A percentile compares a stretch with the other conserved stretches of the same genome.
phyloP scores from a whole-genome alignment of 2,888 invertebrate genomes.

The Cerceris rybyensis region DNA sequence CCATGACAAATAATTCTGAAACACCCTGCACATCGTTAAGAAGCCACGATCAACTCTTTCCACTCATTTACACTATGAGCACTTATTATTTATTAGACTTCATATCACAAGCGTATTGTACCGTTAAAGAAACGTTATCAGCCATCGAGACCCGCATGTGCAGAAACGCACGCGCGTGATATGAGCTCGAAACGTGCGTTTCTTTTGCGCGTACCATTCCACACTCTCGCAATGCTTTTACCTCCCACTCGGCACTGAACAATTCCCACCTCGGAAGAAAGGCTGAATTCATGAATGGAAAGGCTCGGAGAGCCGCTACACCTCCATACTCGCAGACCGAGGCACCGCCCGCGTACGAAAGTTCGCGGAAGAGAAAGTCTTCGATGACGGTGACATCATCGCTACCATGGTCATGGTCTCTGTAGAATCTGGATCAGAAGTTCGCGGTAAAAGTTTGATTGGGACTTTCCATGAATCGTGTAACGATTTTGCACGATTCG shows the following conservation, averaged over 20 bases:
- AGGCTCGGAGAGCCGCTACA: conserved; percentile 38
- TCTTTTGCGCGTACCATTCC: conserved; percentile 32
- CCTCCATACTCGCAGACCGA: conserved; percentile 31
- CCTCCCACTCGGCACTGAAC: conserved; percentile 54
- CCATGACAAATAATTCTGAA: too few relatives aligned
- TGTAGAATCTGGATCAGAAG: conserved; percentile 58
- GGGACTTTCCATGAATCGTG: conserved; percentile 47
- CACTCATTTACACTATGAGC: too few relatives aligned
- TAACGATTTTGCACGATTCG: conserved; percentile 5
- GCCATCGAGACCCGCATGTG: neutral
- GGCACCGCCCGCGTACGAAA: conserved; percentile 61
- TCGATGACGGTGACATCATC: conserved; percentile 72
- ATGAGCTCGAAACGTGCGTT: conserved; percentile 9
- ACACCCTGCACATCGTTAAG: too few relatives aligned
- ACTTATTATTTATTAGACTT: too few relatives aligned
- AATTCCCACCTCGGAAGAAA: conserved; percentile 58
- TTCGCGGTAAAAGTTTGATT: conserved; percentile 46
- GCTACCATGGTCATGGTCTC: conserved; percentile 74
- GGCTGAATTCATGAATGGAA: conserved; percentile 66
- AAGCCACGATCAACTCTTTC: too few relatives aligned
- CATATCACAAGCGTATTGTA: too few relatives aligned
- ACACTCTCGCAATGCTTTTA: conserved; percentile 47
- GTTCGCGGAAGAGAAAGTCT: conserved; percentile 77
- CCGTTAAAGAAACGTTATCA: too few relatives aligned
- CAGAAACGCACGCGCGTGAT: conserved; percentile 6